A percentile compares a stretch with the other conserved stretches of the same genome.
Evolutionary conservation across 2,888 invertebrate genomes (phyloP).

Genomic region (Uloborus plumipes): DNA sequence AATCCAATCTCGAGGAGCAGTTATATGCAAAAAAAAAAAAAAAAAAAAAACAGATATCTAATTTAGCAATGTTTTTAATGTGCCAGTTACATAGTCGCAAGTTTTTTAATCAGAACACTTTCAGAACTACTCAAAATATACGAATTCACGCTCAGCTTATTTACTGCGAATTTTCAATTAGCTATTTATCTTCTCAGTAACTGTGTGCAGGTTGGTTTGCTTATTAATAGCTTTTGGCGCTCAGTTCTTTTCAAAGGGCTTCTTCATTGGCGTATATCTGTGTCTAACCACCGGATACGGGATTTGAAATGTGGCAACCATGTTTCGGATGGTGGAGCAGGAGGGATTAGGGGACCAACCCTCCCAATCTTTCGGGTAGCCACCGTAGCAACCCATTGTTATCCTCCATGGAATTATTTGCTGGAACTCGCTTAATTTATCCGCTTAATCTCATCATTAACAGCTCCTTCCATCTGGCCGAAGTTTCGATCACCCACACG

Average conservation of each 20-base stretch:
- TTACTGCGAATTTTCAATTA: too few species aligned
- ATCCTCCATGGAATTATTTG: constrained; percentile 36
- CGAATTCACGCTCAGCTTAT: too few species aligned
- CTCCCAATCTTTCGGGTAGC: constrained; percentile 54
- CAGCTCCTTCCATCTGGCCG: constrained; percentile 64
- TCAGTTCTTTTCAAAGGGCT: constrained; percentile 45
- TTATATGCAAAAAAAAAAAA: too few species aligned
- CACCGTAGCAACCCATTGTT: constrained; percentile 59
- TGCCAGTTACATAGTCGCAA: too few species aligned
- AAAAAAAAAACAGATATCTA: too few species aligned
- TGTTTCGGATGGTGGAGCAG: constrained; percentile 52
- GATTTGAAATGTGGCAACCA: constrained; percentile 62
- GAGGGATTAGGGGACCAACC: constrained; percentile 38
- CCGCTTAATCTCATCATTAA: constrained; percentile 63
- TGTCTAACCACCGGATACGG: constrained; percentile 59
- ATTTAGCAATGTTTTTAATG: too few species aligned
- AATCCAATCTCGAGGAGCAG: too few species aligned
- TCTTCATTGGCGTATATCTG: constrained; percentile 55
- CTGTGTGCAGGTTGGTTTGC: constrained; percentile 29
- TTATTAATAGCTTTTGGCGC: constrained; percentile 58
- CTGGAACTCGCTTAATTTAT: constrained; percentile 60
- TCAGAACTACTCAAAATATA: too few species aligned
- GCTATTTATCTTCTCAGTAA: too few species aligned
- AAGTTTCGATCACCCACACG: constrained; percentile 33
- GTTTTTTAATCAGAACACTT: too few species aligned